Percentiles rank a stretch among this genome's conserved stretches.
phyloP scores from a whole-genome alignment of 2,113 vertebrate genomes.

The Etheostoma cragini region DNA sequence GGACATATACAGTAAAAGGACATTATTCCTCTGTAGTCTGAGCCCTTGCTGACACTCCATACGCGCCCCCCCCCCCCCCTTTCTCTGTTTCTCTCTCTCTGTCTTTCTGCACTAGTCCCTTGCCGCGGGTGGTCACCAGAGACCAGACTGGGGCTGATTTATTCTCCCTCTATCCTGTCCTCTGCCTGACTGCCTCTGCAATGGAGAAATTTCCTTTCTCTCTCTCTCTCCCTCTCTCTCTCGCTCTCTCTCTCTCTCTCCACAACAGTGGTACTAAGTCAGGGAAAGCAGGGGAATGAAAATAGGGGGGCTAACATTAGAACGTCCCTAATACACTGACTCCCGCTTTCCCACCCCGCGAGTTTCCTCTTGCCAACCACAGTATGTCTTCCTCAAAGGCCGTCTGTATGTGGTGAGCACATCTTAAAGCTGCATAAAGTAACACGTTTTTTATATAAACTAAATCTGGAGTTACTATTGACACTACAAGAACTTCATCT shows the following conservation, averaged over 20 bases:
- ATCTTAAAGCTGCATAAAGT: background rate
- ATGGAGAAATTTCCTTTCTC: constrained; percentile 83
- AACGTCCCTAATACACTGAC: constrained; percentile 61
- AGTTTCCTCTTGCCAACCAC: constrained; percentile 23
- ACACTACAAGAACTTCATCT: background rate
- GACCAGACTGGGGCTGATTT: constrained; percentile 90
- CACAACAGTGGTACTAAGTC: constrained; percentile 38
- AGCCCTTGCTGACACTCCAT: constrained; percentile 73
- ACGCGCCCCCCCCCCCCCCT: constrained; percentile 24
- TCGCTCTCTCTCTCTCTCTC: constrained; percentile 26
- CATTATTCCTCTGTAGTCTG: constrained; percentile 88
- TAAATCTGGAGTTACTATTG: background rate
- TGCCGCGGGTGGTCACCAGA: constrained; percentile 89
- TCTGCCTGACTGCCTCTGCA: constrained; percentile 89
- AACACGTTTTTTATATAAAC: background rate
- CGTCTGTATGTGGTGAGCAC: constrained; percentile 15
- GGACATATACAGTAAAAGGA: constrained; percentile 89
- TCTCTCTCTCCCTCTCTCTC: constrained; percentile 36
- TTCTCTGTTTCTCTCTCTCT: constrained; percentile 3
- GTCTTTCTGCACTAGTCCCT: constrained; percentile 82
- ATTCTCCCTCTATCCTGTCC: constrained; percentile 92
- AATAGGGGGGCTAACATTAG: constrained; percentile 64
- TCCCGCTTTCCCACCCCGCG: constrained; percentile 35
- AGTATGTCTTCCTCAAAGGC: constrained; percentile 47
- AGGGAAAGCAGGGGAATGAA: constrained; percentile 63